Percentiles rank a stretch among this genome's conserved stretches.
Conservation (phyloP, 1,140 invertebrate species). For the Drosophila nigrodunni region DNA sequence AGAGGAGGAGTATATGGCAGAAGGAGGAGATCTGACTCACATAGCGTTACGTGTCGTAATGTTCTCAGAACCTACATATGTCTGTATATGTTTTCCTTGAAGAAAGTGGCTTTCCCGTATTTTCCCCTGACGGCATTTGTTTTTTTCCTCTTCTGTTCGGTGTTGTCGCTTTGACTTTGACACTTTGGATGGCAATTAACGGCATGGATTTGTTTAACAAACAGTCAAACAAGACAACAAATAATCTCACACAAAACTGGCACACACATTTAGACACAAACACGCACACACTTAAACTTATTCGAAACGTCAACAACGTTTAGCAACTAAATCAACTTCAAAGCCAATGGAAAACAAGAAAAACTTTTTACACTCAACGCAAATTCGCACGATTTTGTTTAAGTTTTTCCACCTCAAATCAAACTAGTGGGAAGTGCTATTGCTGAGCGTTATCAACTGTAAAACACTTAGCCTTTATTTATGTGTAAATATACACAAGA, state of each 20-base stretch:
- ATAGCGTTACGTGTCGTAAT: constrained; percentile 50
- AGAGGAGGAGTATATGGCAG: background rate
- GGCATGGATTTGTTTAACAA: constrained; percentile 79
- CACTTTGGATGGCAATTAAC: constrained; percentile 77
- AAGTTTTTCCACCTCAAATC: constrained; percentile 11
- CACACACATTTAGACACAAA: constrained; percentile 47
- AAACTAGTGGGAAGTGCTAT: no score
- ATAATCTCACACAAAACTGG: constrained; percentile 40
- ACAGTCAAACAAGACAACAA: constrained; percentile 62
- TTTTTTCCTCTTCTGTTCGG: constrained; percentile 1
- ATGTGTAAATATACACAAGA: no score
- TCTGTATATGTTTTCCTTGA: background rate
- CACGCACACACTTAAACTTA: constrained; percentile 21
- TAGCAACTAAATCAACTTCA: constrained; percentile 73
- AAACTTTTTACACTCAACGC: constrained; percentile 65
- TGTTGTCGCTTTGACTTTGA: constrained; percentile 44
- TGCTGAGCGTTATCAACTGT: constrained; percentile 2
- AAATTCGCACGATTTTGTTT: constrained; percentile 74
- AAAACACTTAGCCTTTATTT: background rate
- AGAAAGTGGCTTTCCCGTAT: constrained; percentile 39
- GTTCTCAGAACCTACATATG: constrained; percentile 36
- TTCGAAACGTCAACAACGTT: constrained; percentile 64
- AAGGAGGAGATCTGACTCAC: background rate
- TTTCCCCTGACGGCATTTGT: background rate
- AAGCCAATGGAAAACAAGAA: constrained; percentile 61